Base-by-base conservation (phyloP, 2,888 invertebrate genomes). In the Oligia fasciuncula region DNA sequence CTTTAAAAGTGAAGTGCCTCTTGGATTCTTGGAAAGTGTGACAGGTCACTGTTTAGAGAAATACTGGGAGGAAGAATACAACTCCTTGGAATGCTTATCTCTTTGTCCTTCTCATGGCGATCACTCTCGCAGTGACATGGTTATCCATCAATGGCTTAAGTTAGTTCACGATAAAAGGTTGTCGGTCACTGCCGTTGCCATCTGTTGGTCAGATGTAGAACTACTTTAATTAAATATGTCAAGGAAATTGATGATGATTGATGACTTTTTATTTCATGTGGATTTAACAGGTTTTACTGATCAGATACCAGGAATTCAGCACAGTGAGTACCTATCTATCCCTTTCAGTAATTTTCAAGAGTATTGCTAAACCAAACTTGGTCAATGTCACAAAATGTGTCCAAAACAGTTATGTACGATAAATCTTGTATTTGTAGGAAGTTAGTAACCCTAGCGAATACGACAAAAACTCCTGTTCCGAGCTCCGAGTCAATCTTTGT, bases 401-500 rank as follows among this genome's bases (percentile, higher is more conserved):
- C 40, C 13, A 40, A 17, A 9, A 14, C 14, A 9, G 19, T 43
- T 29, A 19, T 19, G 4, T 43, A 23, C 29, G 8, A 43, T 13
- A 40, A 54, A 29, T 71, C 14, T 35, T 72, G 14, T 4, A 57
- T 54, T 74, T 71, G 19, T 75, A 46, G 2, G 14, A 23, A 23
- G 17, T 71, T 51, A 43, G 43, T 43, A 54, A 29, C 9, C 43
- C 71, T 29, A 57, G 35, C 6, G 1, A 35, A n/a, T 49, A 6
- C 35, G 57, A 65, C 51, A 76, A 87, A 86, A 79, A 72, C 19
- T 29, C 70, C 68, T 14, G 40, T 49, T 62, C 40, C 46, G 23
- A 68, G 62, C 23, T 69, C 46, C 40, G n/a, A 85, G 77, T 88
- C 74, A 80, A 88, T 87, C 73, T 83, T 77, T 57, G 43, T 65